Percentiles rank a stretch among this genome's conserved stretches.
These are phyloP conservation scores for Orthosia gothica DNA, from an alignment of 2,888 invertebrate genomes.

Conservation along the genomic window DNA sequence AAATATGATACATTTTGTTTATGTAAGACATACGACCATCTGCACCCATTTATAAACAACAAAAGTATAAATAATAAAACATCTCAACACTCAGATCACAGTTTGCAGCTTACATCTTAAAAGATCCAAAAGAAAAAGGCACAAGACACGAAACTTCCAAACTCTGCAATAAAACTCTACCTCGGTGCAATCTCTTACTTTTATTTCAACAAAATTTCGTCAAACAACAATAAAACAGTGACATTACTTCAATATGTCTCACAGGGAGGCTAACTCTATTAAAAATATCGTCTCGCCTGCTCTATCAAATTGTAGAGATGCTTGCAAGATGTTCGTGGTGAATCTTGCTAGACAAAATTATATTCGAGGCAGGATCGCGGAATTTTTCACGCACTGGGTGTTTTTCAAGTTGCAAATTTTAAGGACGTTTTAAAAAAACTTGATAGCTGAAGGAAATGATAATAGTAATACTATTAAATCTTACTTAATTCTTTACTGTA, in stretches of 20 bases:
- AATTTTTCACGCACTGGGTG: constrained; percentile 77
- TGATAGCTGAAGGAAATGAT: too few species aligned
- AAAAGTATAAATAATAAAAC: constrained; percentile 6
- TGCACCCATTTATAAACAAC: background rate
- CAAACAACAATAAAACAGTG: constrained; percentile 66
- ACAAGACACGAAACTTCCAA: constrained; percentile 38
- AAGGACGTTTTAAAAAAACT: background rate
- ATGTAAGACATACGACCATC: too few species aligned
- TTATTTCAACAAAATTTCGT: constrained; percentile 68
- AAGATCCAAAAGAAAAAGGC: constrained; percentile 43
- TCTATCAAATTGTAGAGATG: constrained; percentile 83
- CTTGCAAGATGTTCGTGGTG: constrained; percentile 83
- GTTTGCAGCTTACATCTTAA: constrained; percentile 29
- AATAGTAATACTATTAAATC: background rate
- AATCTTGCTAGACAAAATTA: constrained; percentile 87
- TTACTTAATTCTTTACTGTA: too few species aligned
- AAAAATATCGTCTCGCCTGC: constrained; percentile 74
- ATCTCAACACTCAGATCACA: constrained; percentile 10
- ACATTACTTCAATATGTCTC: constrained; percentile 64
- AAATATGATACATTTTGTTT: too few species aligned
- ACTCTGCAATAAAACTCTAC: constrained; percentile 51
- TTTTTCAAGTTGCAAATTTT: constrained; percentile 6
- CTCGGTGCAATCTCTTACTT: constrained; percentile 62
- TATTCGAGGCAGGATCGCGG: constrained; percentile 82
- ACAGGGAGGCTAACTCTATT: constrained; percentile 72